phyloP scores from a whole-genome alignment of 1,140 invertebrate genomes.

The Ceratoteleas bidentatus region DNA sequence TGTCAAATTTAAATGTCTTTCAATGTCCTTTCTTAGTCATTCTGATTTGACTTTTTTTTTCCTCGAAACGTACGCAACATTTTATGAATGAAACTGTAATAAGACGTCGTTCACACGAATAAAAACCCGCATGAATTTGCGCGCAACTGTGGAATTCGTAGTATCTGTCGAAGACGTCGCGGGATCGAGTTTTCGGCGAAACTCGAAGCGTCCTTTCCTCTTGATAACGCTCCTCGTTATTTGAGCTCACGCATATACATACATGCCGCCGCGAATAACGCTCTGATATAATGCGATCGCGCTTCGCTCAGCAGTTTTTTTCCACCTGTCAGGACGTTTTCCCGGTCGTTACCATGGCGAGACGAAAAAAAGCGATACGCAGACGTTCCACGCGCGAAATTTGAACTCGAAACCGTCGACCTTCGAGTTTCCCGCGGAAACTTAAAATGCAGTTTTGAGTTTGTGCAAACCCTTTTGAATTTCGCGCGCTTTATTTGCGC shows the following conservation, averaged over 20 bases:
- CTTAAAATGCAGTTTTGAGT: too few relatives aligned
- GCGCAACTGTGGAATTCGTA: conserved; percentile 31
- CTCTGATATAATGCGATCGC: conserved; percentile 31
- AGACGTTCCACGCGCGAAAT: too few relatives aligned
- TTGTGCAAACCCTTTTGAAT: too few relatives aligned
- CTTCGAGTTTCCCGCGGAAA: too few relatives aligned
- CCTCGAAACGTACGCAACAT: too few relatives aligned
- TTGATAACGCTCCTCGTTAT: conserved; percentile 40
- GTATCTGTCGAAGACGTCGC: conserved; percentile 63
- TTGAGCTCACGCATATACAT: conserved; percentile 40
- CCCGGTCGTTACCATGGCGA: neutral
- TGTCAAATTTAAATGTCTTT: too few relatives aligned
- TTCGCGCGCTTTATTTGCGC: too few relatives aligned
- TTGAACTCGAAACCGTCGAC: too few relatives aligned
- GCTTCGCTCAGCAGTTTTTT: conserved; percentile 12
- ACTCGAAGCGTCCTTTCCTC: conserved; percentile 71
- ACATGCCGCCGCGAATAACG: conserved; percentile 5
- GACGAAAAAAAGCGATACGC: neutral
- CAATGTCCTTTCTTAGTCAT: too few relatives aligned
- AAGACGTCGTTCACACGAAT: conserved; percentile 6
- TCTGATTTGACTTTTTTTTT: too few relatives aligned
- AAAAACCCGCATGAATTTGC: conserved; percentile 26
- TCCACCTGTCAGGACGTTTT: conserved; percentile 1
- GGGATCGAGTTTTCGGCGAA: conserved; percentile 69
- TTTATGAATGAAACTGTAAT: conserved; percentile 4